Evolutionary conservation across 1,140 invertebrate species (phyloP).

Genomic region (Panulirus ornatus): DNA sequence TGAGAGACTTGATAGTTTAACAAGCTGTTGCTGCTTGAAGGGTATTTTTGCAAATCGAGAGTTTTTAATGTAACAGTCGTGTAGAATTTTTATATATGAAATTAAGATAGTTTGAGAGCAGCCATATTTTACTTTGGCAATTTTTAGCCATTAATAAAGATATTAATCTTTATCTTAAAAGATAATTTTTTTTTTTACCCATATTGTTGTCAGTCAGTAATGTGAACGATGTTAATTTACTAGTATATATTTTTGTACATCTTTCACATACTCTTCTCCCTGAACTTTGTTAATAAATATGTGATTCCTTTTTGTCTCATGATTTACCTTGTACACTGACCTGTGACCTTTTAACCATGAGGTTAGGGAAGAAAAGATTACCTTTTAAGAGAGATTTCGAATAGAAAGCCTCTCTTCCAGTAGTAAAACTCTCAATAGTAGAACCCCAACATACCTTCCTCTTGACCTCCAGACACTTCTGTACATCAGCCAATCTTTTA

Average conservation of each 20-base stretch:
- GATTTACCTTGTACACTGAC: too few relatives aligned
- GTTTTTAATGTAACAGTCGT: not conserved
- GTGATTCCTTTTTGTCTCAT: constrained; percentile 59
- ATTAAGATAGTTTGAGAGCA: not conserved
- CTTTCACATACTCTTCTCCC: constrained; percentile 65
- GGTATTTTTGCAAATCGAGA: constrained; percentile 20
- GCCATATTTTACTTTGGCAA: not conserved
- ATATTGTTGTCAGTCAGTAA: constrained; percentile 48
- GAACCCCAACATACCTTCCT: too few relatives aligned
- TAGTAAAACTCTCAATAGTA: too few relatives aligned
- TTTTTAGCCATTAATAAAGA: constrained; percentile 7
- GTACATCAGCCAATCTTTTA: too few relatives aligned
- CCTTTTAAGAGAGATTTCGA: too few relatives aligned
- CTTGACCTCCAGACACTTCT: too few relatives aligned
- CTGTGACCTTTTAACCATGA: too few relatives aligned
- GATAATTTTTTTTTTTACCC: constrained; percentile 16
- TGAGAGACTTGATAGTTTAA: not conserved
- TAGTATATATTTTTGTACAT: constrained; percentile 71
- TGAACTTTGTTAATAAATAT: constrained; percentile 66
- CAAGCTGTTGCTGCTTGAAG: not conserved
- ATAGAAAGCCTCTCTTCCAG: too few relatives aligned
- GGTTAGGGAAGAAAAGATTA: too few relatives aligned
- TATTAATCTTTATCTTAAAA: constrained; percentile 18
- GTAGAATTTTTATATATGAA: constrained; percentile 21
- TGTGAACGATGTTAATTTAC: constrained; percentile 63